Percentiles rank a stretch among this genome's conserved stretches.
These are phyloP conservation scores for Acomys russatus DNA, from an alignment of 2,797 vertebrate species.

Conservation along the genomic window DNA sequence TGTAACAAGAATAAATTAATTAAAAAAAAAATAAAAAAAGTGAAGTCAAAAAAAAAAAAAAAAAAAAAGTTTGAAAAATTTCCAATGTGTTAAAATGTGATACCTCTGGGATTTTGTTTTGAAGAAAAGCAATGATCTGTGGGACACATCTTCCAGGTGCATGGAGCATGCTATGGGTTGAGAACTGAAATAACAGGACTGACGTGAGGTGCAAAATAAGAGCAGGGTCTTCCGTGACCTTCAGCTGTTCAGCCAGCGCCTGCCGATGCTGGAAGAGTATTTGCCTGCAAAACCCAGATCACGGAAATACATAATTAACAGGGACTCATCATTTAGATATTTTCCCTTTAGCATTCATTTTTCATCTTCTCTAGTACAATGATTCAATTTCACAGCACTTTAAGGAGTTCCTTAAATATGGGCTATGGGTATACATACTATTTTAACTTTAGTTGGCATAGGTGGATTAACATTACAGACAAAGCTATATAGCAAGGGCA, in stretches of 20 bases:
- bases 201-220: slow-evolving; percentile 96
- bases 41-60: no score
- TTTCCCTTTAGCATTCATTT: background rate
- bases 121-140: slow-evolving; percentile 94
- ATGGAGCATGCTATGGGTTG: slow-evolving; percentile 95
- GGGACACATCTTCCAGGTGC: slow-evolving; percentile 98
- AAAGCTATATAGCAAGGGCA: background rate
- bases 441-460: background rate
- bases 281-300: slow-evolving; percentile 86
- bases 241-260: slow-evolving; percentile 95
- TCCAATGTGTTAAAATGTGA: slow-evolving; percentile 25
- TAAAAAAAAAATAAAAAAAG: no score
- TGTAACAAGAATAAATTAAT: no score
- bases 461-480: background rate
- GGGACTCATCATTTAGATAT: background rate
- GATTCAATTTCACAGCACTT: slow-evolving; percentile 39
- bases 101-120: slow-evolving; percentile 93
- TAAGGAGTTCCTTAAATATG: slow-evolving; percentile 17
- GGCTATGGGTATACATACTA: background rate
- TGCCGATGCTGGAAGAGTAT: slow-evolving; percentile 95
- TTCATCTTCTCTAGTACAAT: slow-evolving; percentile 53
- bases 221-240: slow-evolving; percentile 94
- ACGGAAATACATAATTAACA: background rate
- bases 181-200: slow-evolving; percentile 95
- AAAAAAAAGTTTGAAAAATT: slow-evolving; percentile 54